These are phyloP conservation scores for Eupsilia transversa DNA, from an alignment of 2,888 invertebrate species.

Conservation along the genomic window DNA sequence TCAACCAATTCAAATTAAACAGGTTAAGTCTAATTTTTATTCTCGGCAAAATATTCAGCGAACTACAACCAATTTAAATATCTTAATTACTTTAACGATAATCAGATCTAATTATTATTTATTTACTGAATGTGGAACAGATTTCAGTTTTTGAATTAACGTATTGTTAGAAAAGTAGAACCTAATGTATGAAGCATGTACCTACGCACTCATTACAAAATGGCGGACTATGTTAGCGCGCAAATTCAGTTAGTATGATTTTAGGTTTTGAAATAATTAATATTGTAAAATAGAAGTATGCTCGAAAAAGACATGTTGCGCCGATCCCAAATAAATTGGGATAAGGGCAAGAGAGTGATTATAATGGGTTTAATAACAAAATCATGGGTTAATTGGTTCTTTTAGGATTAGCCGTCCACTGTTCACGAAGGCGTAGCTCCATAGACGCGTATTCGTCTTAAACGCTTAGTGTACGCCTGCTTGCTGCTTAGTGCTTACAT, in stretches of 20 bases:
- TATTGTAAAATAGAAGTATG: background rate
- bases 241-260: background rate
- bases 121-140: background rate
- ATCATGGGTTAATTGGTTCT: too few species aligned
- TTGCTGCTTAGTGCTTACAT: constrained; percentile 5
- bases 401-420: background rate
- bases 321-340: background rate
- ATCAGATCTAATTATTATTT: background rate
- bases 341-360: background rate
- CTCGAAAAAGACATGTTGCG: too few species aligned
- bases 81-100: too few species aligned
- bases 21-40: too few species aligned
- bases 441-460: background rate
- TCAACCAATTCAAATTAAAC: too few species aligned
- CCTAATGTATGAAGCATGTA: background rate
- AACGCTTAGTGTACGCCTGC: background rate
- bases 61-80: background rate
- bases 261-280: background rate
- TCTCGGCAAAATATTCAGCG: background rate
- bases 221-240: background rate
- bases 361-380: background rate
- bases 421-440: background rate
- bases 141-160: background rate
- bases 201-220: background rate
- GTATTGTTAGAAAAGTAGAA: background rate